Base-by-base conservation (phyloP, 2,888 invertebrate genomes). In the Chalcosyrphus nemorum region DNA sequence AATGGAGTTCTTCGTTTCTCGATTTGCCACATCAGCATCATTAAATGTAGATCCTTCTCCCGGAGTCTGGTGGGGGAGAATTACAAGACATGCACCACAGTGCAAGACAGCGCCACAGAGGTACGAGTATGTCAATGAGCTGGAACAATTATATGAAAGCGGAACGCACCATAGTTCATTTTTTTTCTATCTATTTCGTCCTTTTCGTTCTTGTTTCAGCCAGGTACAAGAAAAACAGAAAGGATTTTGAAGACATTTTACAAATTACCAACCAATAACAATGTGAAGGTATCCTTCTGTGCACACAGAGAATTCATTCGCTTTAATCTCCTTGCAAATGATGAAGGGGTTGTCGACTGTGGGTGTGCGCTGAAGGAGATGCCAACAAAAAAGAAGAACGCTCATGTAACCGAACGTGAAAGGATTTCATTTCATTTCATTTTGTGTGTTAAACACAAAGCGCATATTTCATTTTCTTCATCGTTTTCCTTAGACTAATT, bases 241-340 rank as follows among this genome's bases (percentile, higher is more conserved):
- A 56, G 54, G 47, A 50, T 56, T 47, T 59, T 59, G 17, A 50
- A 78, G 78, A 82, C 78, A 74, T 72, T 78, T 82, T 82, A 82
- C 82, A 82, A 82, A 82, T 82, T 82, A 74, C 82, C 78, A 82
- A 78, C 82, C 82, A 82, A 82, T 82, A 82, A 82, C 82, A 78
- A 82, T 72, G 68, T 66, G 54, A 66, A 68, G 56, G 68, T 50
- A 77, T 77, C 66, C 77, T 45, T 68, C 29, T 66, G n/a, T n/a
- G 47, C 15, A 4, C 24, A 4, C 32, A 29, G 43, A 66, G 32
- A 74, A 82, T 78, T 82, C 68, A 68, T 78, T 68, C 56, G 21
- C 66, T 82, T 78, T 78, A 82, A 82, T 82, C 72, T 72, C 61
- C 68, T 56, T 50, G 52, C 65, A 74, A 82, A 77, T 61, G 65